Conservation (phyloP, 2,797 vertebrate genomes). For the Sciurus carolinensis region DNA sequence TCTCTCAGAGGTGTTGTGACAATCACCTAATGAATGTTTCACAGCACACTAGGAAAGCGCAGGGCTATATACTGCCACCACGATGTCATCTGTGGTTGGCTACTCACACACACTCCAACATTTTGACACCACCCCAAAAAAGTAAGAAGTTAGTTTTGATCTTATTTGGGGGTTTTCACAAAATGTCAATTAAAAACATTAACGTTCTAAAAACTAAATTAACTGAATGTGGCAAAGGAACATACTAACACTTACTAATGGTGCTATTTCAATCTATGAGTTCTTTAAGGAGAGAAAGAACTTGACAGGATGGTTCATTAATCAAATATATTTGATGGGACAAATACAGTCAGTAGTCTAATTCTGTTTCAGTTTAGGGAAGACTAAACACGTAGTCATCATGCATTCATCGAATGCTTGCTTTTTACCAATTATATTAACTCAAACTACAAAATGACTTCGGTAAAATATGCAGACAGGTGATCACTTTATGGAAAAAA, state of each 20-base stretch:
- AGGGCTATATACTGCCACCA: background rate
- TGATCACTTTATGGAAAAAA: background rate
- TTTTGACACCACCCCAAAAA: background rate
- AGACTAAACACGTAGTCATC: background rate
- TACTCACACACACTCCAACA: background rate
- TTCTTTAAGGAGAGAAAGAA: slow-evolving; percentile 16
- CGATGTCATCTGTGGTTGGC: background rate
- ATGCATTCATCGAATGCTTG: background rate
- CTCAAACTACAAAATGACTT: background rate
- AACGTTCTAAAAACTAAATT: slow-evolving; percentile 45
- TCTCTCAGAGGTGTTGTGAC: background rate
- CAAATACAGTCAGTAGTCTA: background rate
- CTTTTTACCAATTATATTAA: background rate
- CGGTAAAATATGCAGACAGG: background rate
- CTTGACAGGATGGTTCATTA: background rate
- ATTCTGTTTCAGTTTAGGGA: background rate
- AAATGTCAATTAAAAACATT: slow-evolving; percentile 30
- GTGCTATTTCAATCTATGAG: background rate
- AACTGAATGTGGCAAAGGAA: background rate
- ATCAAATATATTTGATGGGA: slow-evolving; percentile 18
- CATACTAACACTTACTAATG: background rate
- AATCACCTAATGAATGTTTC: background rate
- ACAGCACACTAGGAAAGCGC: background rate
- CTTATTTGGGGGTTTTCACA: background rate
- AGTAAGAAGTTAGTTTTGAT: background rate